Evolutionary conservation across 2,888 invertebrate species (phyloP), one percentile per base, ranked within the genome.

Genomic region (Nemotelus pantherinus): DNA sequence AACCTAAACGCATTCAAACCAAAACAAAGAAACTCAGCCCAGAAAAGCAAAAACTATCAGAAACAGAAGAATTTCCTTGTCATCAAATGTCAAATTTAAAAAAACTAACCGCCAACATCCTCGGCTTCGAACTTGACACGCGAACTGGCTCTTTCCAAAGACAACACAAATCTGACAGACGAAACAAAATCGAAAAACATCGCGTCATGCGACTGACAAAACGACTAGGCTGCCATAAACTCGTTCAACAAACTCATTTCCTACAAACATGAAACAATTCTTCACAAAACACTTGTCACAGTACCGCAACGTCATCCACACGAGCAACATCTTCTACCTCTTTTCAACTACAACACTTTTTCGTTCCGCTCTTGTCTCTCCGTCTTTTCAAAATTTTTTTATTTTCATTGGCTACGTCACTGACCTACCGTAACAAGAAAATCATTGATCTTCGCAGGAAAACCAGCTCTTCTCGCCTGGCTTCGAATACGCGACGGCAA

Each of bases 131-230:
- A 25, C 25, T 25, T 25, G 25, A 25, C 25, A 25, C 25, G 25
- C 25, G 25, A 25, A 25, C 25, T 25, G 25, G 25, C 25, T 25
- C 25, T 25, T 25, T 25, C 25, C 25, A 25, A 25, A 25, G 25
- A 25, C 25, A 25, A 25, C 25, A 25, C 25, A 25, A 25, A 25
- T 25, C 25, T 25, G 25, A 25, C 25, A 25, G 25, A 25, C 25
- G 25, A 25, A 25, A 25, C 44, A 45, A 80, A 81, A 83, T 80
- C 81, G 79, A 74, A 81, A 81, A 83, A 82, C 82, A 83, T 83
- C 85, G 86, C 86, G 86, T 86, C 86, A 87, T 85, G 83, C 85
- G 85, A 87, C 86, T 86, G 85, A 85, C 85, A 82, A 84, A 83
- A 83, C 79, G 79, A 85, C 80, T 80, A 84, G 85, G 86, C 83